Conservation (phyloP, 2,888 invertebrate species). For the Sinhomidia bicolor region DNA sequence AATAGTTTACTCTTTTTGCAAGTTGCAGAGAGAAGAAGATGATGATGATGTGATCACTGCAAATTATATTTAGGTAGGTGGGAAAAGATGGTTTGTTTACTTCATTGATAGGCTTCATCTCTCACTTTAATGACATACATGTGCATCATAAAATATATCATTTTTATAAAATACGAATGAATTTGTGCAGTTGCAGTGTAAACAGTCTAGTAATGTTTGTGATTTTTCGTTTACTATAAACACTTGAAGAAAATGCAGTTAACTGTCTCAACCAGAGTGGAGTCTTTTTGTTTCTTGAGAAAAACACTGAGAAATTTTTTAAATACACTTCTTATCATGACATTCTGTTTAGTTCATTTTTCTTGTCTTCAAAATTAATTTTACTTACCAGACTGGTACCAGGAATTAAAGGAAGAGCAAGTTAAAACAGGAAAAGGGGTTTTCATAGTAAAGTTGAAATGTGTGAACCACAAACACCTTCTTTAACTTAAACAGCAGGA, state of each 20-base stretch:
- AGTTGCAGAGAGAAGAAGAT: slow-evolving; percentile 20
- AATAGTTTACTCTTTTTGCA: neutral
- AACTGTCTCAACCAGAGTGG: neutral
- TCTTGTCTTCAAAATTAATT: too few relatives aligned
- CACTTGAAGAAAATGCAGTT: neutral
- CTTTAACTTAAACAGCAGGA: too few relatives aligned
- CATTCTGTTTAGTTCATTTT: too few relatives aligned
- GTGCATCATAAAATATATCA: neutral
- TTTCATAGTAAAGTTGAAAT: too few relatives aligned
- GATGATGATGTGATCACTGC: neutral
- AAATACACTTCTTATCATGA: too few relatives aligned
- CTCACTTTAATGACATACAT: slow-evolving; percentile 21
- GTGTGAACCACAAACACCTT: too few relatives aligned
- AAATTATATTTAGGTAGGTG: slow-evolving; percentile 1
- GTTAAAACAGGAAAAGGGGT: too few relatives aligned
- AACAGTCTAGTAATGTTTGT: neutral
- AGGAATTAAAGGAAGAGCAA: too few relatives aligned
- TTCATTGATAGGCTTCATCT: neutral
- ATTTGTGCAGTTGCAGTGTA: slow-evolving; percentile 1
- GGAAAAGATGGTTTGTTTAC: slow-evolving; percentile 14
- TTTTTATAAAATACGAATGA: neutral
- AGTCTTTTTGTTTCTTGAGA: too few relatives aligned
- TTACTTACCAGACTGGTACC: too few relatives aligned
- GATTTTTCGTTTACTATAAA: neutral
- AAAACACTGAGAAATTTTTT: too few relatives aligned